These are phyloP conservation scores for Neoscelio sp. DNA, from an alignment of 2,888 invertebrate species.

Conservation along the genomic window DNA sequence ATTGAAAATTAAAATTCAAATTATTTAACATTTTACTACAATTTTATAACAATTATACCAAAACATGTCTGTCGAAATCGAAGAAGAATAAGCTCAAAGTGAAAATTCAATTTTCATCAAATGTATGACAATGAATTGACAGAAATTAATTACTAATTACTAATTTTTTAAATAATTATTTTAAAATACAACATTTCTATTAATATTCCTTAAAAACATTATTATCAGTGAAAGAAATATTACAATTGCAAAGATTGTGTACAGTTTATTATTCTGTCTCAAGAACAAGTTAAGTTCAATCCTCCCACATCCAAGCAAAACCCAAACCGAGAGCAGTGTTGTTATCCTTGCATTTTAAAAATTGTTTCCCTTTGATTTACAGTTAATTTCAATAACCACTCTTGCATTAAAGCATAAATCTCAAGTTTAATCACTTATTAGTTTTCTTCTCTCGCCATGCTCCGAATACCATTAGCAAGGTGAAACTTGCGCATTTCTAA, in stretches of 20 bases:
- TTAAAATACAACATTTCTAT: not conserved
- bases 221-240: constrained; percentile 18
- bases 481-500: constrained; percentile 44
- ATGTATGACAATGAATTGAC: no score
- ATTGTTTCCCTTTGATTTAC: constrained; percentile 59
- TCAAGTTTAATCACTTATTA: constrained; percentile 60
- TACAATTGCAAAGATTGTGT: constrained; percentile 21
- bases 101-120: no score
- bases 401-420: constrained; percentile 69
- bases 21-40: no score
- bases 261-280: constrained; percentile 31
- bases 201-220: not conserved
- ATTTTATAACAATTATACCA: no score
- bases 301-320: constrained; percentile 1
- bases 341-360: constrained; percentile 55
- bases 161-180: no score
- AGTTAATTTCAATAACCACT: constrained; percentile 76
- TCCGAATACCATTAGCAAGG: constrained; percentile 53
- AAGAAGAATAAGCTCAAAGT: no score
- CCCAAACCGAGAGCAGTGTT: not conserved
- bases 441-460: constrained; percentile 55
- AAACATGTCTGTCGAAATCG: no score
- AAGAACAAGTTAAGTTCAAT: constrained; percentile 1
- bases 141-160: no score
- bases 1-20: no score